Base-by-base conservation (phyloP, 2,797 vertebrate species). In the Hydrolagus colliei region DNA sequence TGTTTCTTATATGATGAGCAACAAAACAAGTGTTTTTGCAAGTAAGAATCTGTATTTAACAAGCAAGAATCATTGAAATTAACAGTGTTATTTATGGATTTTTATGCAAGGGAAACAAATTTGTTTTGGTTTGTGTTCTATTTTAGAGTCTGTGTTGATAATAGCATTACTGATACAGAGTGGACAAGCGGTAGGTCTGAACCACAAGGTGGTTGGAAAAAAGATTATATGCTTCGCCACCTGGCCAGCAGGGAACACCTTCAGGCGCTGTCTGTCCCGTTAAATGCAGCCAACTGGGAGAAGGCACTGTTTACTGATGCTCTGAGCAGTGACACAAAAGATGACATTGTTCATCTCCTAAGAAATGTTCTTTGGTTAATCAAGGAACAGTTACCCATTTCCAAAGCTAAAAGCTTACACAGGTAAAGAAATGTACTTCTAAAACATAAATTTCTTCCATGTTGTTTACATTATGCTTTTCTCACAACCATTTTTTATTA, bases 121-220 rank as follows among this genome's bases (percentile, higher is more conserved):
- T 71, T 77, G 41, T 52, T 35, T 71, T 71, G 63, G 67, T 52
- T 52, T 52, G 41, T 84, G 65, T 41, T 84, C 65, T 84, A 35
- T 84, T 84, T 84, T 84, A 84, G 79, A 84, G 79, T 84, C 65
- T 84, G 79, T 68, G 79, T 84, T 84, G 79, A 84, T 84, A 84
- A 84, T 84, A 84, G 79, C 79, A 84, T 84, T 84, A 84, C 79
- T 84, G 79, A 84, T 9, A 84, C 79, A 20, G 79, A 84, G 65
- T 84, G 79, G 79, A 84, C 79, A 84, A 84, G 79, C 41, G 79
- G 79, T 84, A 84, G 79, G 79, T 84, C 79, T 71, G 63, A 68
- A 67, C 79, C 79, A 16, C 79, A 84, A 84, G 79, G 79, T 84
- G 79, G 79, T 63, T 84, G 79, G 79, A 84, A 84, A 84, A 84